Evolutionary conservation across 2,113 vertebrate species (phyloP), one percentile per base, ranked within the genome.

Genomic region (Poeciliopsis turrubarensis): DNA sequence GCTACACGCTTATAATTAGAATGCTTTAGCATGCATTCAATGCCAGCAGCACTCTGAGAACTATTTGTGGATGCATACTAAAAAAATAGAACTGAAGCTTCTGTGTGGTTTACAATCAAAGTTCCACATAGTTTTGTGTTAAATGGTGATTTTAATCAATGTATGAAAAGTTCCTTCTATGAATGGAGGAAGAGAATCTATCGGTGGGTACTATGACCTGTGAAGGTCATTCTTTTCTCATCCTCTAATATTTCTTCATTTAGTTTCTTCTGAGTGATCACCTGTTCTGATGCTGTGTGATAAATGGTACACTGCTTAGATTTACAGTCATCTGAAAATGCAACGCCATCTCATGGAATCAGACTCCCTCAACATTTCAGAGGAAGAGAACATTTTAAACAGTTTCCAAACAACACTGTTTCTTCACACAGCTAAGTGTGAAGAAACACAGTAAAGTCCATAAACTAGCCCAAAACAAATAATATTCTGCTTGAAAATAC

Each of bases 231-330:
- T 0, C 47, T 63, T 71, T 62, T 60, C 62, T 72, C 79, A 37
- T 70, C 66, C 70, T 57, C 81, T 90, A 90, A 89, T 90, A 87
- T 84, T 80, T 93, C 88, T 88, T 92, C 78, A 88, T 92, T 90
- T 88, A 75, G 74, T 76, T 63, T 69, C 73, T 75, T 61, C 39
- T 30, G 73, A 72, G 75, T 61, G 51, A 74, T 90, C 88, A 83
- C 68, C 75, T 81, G 89, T 76, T 84, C 83, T 69, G 69, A 77
- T 70, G 63, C 29, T 29, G 29, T 29, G 29, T 29, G 87, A 91
- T 81, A 70, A 83, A 89, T 79, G 73, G 63, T 78, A 60, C 34
- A 0, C 13, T 41, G 41, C 39, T 44, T 26, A 78, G 72, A 89
- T 90, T 82, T 86, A 77, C 39, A 26, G 61, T 47, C 2, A 51